phyloP scores from a whole-genome alignment of 2,888 invertebrate genomes.

The Cryptocephalus primarius region DNA sequence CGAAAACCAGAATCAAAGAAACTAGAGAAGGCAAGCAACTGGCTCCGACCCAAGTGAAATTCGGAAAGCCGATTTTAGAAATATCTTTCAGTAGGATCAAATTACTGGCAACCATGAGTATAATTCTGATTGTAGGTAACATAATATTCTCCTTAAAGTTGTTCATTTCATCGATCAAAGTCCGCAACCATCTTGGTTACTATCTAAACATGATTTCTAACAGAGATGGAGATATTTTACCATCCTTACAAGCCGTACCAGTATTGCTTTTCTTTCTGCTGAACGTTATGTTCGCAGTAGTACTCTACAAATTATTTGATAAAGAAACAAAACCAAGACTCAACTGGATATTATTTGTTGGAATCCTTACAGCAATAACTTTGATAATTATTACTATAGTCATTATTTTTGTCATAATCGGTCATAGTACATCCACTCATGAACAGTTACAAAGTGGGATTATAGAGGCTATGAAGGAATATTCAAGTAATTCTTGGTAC shows the following conservation, averaged over 20 bases:
- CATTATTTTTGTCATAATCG: conserved; percentile 21
- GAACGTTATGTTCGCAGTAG: conserved; percentile 18
- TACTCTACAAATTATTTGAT: conserved; percentile 21
- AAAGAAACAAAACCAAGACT: conserved; percentile 13
- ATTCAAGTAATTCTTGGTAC: conserved; percentile 42
- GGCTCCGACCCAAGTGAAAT: conserved; percentile 12
- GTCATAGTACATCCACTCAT: conserved; percentile 24
- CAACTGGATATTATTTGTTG: conserved; percentile 22
- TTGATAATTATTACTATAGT: conserved; percentile 17
- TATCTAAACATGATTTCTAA: conserved; percentile 32
- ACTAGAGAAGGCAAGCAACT: too few species aligned
- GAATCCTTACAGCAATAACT: conserved; percentile 14
- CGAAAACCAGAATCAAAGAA: too few species aligned
- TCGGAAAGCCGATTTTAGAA: conserved; percentile 23
- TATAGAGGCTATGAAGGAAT: conserved; percentile 46
- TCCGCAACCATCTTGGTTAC: conserved; percentile 24
- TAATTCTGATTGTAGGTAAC: conserved; percentile 14
- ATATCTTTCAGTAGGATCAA: conserved; percentile 22
- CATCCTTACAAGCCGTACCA: conserved; percentile 17
- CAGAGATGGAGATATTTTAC: conserved; percentile 28
- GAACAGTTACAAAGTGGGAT: conserved; percentile 39
- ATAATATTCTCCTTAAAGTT: conserved; percentile 22
- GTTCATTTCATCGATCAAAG: conserved; percentile 22
- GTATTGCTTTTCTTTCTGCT: conserved; percentile 23
- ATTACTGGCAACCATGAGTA: conserved; percentile 15